phyloP scores from a whole-genome alignment of 2,888 invertebrate species.

The Bhutanitis thaidina region DNA sequence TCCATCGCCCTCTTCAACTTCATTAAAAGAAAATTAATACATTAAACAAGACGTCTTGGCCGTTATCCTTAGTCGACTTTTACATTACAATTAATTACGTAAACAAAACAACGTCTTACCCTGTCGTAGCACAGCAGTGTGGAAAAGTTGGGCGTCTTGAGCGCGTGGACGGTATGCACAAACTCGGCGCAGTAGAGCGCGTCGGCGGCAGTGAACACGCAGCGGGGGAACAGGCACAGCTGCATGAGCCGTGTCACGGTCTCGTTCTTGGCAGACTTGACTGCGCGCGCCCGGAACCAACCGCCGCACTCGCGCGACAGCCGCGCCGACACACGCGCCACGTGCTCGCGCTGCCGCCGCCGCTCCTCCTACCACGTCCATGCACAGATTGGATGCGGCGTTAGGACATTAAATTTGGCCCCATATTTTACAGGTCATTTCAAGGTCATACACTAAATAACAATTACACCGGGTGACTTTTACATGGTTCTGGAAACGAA shows the following conservation, averaged over 20 bases:
- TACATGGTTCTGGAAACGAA: no score
- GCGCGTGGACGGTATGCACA: slow-evolving; percentile 95
- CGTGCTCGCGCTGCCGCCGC: slow-evolving; percentile 96
- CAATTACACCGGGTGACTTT: no score
- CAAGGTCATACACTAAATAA: no score
- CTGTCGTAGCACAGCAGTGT: slow-evolving; percentile 98
- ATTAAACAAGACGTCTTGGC: no score
- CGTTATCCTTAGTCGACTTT: no score
- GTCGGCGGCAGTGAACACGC: slow-evolving; percentile 97
- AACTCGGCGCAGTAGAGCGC: slow-evolving; percentile 98
- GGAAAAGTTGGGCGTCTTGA: slow-evolving; percentile 98
- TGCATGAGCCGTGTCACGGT: slow-evolving; percentile 98
- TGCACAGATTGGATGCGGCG: no score
- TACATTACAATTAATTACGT: no score
- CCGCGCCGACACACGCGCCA: slow-evolving; percentile 89
- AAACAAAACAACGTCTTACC: slow-evolving; percentile 76
- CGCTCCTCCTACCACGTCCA: slow-evolving; percentile 92
- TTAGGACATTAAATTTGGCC: no score
- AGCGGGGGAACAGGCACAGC: slow-evolving; percentile 97
- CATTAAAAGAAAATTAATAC: no score
- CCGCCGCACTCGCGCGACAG: slow-evolving; percentile 88
- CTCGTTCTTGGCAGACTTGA: slow-evolving; percentile 95
- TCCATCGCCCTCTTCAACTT: no score
- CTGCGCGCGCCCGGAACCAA: slow-evolving; percentile 92
- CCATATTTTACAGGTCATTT: no score